Evolutionary conservation across 2,797 vertebrate genomes (phyloP).

Genomic region (Intellagama lesueurii): DNA sequence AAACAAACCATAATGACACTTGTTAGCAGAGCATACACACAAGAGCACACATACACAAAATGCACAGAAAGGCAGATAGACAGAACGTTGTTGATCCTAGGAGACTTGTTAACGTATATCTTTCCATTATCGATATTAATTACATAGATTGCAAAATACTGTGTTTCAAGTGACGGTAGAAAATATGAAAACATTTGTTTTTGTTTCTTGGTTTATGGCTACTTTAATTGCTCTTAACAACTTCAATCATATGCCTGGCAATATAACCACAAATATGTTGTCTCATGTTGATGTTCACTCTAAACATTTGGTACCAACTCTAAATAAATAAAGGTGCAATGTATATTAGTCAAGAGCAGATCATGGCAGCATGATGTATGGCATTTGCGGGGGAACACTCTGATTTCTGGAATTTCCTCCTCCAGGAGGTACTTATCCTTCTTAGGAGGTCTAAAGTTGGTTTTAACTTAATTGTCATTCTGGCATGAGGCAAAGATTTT

Average conservation of each 20-base stretch:
- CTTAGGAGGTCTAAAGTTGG: too few relatives aligned
- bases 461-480: background rate
- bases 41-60: background rate
- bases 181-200: background rate
- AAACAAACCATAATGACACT: background rate
- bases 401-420: background rate
- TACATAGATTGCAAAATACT: background rate
- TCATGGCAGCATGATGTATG: background rate
- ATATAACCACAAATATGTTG: background rate
- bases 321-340: background rate
- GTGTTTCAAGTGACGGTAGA: background rate
- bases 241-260: background rate
- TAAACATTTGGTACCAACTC: background rate
- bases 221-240: background rate
- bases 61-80: background rate
- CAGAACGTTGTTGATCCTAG: background rate
- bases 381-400: too few relatives aligned
- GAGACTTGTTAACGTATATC: background rate
- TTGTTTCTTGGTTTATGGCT: background rate
- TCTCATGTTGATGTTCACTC: background rate
- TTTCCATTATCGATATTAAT: background rate
- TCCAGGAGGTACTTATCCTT: background rate
- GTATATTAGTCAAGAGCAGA: background rate
- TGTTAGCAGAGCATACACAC: conserved; percentile 48
- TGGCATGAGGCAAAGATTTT: background rate